These are phyloP conservation scores for Acipenser oxyrinchus DNA, from an alignment of 2,797 vertebrate species.

Conservation along the genomic window DNA sequence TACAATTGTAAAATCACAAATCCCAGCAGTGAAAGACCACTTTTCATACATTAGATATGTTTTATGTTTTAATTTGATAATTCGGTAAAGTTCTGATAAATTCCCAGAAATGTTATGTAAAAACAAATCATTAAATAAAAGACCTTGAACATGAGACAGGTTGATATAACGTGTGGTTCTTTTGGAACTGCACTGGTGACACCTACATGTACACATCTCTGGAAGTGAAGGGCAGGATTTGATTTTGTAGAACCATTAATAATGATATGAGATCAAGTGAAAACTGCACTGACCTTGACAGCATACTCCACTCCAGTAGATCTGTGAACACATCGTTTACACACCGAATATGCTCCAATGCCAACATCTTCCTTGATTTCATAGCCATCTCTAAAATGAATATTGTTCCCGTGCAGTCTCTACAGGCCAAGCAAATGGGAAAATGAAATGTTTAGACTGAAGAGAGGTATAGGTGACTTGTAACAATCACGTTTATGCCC, in stretches of 20 bases:
- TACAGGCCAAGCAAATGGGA: conserved; percentile 32
- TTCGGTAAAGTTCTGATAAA: too few species aligned
- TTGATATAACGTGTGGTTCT: too few species aligned
- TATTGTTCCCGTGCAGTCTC: conserved; percentile 80
- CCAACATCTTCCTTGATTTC: conserved; percentile 87
- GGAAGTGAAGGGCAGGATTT: background rate
- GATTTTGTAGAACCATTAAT: background rate
- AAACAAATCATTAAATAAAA: too few species aligned
- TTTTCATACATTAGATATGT: too few species aligned
- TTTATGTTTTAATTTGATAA: too few species aligned
- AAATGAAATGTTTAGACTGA: background rate
- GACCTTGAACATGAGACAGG: too few species aligned
- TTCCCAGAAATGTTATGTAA: too few species aligned
- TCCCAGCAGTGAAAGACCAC: too few species aligned
- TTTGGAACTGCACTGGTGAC: background rate
- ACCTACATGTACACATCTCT: conserved; percentile 8
- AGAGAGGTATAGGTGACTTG: too few species aligned
- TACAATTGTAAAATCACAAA: too few species aligned
- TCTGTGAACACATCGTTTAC: conserved; percentile 83
- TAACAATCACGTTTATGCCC: too few species aligned
- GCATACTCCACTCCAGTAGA: conserved; percentile 84
- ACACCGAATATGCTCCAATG: conserved; percentile 70
- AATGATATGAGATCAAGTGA: background rate
- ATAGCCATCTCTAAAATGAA: conserved; percentile 81
- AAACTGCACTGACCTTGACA: conserved; percentile 72